These are phyloP conservation scores for Drosophila affinis DNA, from an alignment of 2,888 invertebrate species.

Conservation along the genomic window DNA sequence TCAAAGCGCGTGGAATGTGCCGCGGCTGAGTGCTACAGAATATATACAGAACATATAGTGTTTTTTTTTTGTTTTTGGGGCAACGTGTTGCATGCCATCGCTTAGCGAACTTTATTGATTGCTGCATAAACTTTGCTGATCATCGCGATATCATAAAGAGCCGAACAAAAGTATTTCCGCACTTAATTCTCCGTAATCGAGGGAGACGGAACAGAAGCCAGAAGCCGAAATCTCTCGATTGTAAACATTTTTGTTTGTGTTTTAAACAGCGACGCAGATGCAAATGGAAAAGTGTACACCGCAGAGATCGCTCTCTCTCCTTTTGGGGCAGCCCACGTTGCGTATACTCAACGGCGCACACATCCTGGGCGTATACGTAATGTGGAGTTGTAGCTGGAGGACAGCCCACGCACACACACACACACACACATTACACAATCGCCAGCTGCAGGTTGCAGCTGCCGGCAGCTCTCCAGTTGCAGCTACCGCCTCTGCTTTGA, in stretches of 20 bases:
- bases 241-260: constrained; percentile 56
- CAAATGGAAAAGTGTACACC: constrained; percentile 39
- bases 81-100: constrained; percentile 70
- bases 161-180: constrained; percentile 61
- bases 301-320: not conserved
- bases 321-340: constrained; percentile 26
- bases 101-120: constrained; percentile 5
- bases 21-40: constrained; percentile 24
- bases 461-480: constrained; percentile 1
- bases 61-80: constrained; percentile 12
- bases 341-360: constrained; percentile 61
- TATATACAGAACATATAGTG: not conserved
- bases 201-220: constrained; percentile 25
- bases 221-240: constrained; percentile 22
- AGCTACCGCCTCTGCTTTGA: constrained; percentile 42
- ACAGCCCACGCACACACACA: constrained; percentile 20
- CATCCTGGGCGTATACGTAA: constrained; percentile 53
- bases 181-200: constrained; percentile 42
- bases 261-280: constrained; percentile 55
- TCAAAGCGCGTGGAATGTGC: constrained; percentile 47
- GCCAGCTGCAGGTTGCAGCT: constrained; percentile 25
- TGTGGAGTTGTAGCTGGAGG: constrained; percentile 16
- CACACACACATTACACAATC: constrained; percentile 47
- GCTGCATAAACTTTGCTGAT: constrained; percentile 39
- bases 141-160: constrained; percentile 42